These are phyloP conservation scores for Xiphophorus maculatus DNA, from an alignment of 2,113 vertebrate genomes.

Conservation along the genomic window DNA sequence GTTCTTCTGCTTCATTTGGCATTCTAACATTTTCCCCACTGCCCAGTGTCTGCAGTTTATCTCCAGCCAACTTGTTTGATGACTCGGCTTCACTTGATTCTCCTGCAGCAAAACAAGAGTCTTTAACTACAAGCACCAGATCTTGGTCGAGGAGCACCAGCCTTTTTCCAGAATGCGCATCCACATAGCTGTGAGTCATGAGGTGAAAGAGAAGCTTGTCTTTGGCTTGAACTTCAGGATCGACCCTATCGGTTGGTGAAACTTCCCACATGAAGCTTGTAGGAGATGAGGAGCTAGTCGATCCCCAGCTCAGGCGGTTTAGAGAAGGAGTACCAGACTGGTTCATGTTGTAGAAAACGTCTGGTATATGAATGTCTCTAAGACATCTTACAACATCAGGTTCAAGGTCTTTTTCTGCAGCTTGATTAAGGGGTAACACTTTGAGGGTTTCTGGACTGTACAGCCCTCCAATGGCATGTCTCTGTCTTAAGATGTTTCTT, in stretches of 20 bases:
- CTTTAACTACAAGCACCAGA: slow-evolving; percentile 63
- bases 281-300: slow-evolving; percentile 59
- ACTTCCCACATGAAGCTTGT: slow-evolving; percentile 33
- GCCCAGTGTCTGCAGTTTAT: slow-evolving; percentile 10
- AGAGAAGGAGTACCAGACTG: slow-evolving; percentile 68
- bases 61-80: slow-evolving; percentile 3
- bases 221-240: slow-evolving; percentile 48
- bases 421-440: slow-evolving; percentile 82
- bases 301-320: slow-evolving; percentile 66
- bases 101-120: slow-evolving; percentile 15
- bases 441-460: slow-evolving; percentile 84
- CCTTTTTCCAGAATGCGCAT: slow-evolving; percentile 84
- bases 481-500: slow-evolving; percentile 79
- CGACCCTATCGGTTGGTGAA: slow-evolving; percentile 40
- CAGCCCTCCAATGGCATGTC: slow-evolving; percentile 81
- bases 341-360: slow-evolving; percentile 79
- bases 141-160: slow-evolving; percentile 86
- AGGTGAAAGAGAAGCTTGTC: slow-evolving; percentile 83
- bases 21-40: not conserved
- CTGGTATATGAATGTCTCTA: slow-evolving; percentile 80
- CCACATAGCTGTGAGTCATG: slow-evolving; percentile 90
- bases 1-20: slow-evolving; percentile 18
- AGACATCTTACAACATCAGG: slow-evolving; percentile 74
- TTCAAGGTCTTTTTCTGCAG: slow-evolving; percentile 80
- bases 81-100: slow-evolving; percentile 7